Percentiles rank a stretch among this genome's conserved stretches.
phyloP scores from a whole-genome alignment of 2,888 invertebrate genomes.

The Eupithecia dodoneata region DNA sequence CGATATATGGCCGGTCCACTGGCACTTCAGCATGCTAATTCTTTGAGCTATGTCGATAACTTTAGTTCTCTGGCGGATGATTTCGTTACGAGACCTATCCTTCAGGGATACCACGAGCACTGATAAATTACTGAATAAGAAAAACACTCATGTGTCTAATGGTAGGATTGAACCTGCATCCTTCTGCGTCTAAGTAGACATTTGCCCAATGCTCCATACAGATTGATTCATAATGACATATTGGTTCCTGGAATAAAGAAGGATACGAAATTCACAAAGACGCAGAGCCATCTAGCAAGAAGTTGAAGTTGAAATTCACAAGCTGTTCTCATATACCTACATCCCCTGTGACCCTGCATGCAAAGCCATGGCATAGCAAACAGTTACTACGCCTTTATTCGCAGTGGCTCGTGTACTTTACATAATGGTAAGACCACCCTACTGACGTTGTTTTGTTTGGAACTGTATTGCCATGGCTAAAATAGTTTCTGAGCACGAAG shows the following conservation, averaged over 20 bases:
- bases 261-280: neutral
- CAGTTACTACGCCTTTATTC: slow-evolving; percentile 53
- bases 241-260: neutral
- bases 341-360: slow-evolving; percentile 52
- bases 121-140: neutral
- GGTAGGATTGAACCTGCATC: neutral
- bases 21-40: too few species aligned
- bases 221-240: neutral
- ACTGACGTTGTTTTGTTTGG: slow-evolving; percentile 46
- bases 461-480: slow-evolving; percentile 34
- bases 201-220: neutral
- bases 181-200: neutral
- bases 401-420: slow-evolving; percentile 59
- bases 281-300: too few species aligned
- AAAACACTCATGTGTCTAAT: neutral
- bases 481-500: slow-evolving; percentile 32
- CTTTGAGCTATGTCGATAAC: too few species aligned
- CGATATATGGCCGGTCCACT: too few species aligned
- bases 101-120: too few species aligned
- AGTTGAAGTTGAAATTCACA: neutral
- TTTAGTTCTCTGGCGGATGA: too few species aligned
- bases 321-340: slow-evolving; percentile 19
- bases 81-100: too few species aligned
- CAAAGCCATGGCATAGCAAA: slow-evolving; percentile 45
- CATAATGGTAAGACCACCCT: slow-evolving; percentile 70